Percentiles rank a stretch among this genome's conserved stretches.
Evolutionary conservation across 2,797 vertebrate genomes (phyloP).

Genomic region (Onychomys torridus): DNA sequence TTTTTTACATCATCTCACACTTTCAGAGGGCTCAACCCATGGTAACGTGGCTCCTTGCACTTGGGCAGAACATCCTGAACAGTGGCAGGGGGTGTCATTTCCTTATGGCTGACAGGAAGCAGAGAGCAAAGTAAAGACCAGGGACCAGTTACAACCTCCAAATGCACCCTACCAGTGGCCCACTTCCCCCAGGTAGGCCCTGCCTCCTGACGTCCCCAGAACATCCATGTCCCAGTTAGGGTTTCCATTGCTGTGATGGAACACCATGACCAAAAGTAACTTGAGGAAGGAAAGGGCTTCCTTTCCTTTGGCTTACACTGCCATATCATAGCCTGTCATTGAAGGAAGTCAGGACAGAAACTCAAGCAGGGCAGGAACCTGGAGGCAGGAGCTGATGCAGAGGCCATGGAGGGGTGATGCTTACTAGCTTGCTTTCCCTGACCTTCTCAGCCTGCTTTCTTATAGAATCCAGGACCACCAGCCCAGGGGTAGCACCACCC

Average conservation of each 20-base stretch:
- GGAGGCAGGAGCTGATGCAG: not conserved
- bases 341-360: not conserved
- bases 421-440: not conserved
- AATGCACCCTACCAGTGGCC: not conserved
- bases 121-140: not conserved
- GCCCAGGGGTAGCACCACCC: not conserved
- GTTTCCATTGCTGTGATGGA: not conserved
- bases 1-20: not conserved
- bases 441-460: not conserved
- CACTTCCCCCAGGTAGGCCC: not conserved
- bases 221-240: not conserved
- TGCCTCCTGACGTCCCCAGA: not conserved
- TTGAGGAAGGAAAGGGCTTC: not conserved
- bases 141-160: not conserved
- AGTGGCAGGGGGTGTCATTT: not conserved
- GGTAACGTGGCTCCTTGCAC: not conserved
- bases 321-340: not conserved
- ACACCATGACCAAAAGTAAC: not conserved
- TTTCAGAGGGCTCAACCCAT: not conserved
- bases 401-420: not conserved
- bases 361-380: not conserved
- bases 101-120: not conserved
- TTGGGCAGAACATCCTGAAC: not conserved
- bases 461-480: not conserved
- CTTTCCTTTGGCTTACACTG: not conserved